Evolutionary conservation across 2,797 vertebrate species (phyloP).

Genomic region (Muraenolepis orangiensis): DNA sequence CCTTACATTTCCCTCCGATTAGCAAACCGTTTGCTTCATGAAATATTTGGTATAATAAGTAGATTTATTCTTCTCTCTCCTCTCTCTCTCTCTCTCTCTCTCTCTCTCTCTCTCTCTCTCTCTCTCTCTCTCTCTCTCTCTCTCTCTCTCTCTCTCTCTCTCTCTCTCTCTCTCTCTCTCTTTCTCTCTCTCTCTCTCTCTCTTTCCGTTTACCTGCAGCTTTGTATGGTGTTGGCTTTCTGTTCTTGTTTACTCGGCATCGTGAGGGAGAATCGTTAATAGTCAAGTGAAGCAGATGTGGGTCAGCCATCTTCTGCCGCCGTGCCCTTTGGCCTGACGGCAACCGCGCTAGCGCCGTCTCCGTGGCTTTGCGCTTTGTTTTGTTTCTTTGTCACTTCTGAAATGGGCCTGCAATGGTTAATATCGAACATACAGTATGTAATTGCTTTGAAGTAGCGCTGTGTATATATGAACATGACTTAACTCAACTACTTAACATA

Average conservation of each 20-base stretch:
- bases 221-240: slow-evolving; percentile 17
- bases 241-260: slow-evolving; percentile 16
- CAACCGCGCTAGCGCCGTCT: not conserved
- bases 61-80: slow-evolving; percentile 9
- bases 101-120: not conserved
- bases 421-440: not conserved
- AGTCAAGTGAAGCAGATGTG: not conserved
- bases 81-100: slow-evolving; percentile 2
- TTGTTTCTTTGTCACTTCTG: not conserved
- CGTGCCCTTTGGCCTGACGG: slow-evolving; percentile 3
- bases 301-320: not conserved
- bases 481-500: not conserved
- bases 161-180: slow-evolving; percentile 13
- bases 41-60: slow-evolving; percentile 45
- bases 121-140: not conserved
- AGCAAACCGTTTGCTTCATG: slow-evolving; percentile 31
- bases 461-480: not conserved
- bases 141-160: slow-evolving; percentile 5
- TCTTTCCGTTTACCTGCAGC: slow-evolving; percentile 30
- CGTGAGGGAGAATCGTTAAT: not conserved
- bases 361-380: not conserved
- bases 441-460: not conserved
- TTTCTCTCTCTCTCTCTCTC: slow-evolving; percentile 17
- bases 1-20: slow-evolving; percentile 33
- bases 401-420: not conserved